Percentiles rank a stretch among this genome's conserved stretches.
phyloP scores from a whole-genome alignment of 64 coral and sea anemone species.

The Hydrozoanthus tunicans region DNA sequence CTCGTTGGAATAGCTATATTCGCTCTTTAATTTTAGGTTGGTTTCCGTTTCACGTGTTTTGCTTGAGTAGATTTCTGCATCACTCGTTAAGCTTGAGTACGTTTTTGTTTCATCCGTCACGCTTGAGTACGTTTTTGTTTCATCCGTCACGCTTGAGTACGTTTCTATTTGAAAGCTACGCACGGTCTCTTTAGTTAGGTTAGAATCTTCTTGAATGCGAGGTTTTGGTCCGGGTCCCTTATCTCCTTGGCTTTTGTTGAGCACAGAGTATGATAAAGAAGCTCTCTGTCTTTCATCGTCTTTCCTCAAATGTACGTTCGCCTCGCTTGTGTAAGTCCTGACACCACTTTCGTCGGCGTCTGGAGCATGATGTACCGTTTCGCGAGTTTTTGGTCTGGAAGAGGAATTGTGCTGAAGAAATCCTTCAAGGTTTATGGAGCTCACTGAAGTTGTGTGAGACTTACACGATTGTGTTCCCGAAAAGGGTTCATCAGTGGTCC shows the following conservation, averaged over 20 bases:
- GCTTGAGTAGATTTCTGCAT: neutral
- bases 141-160: neutral
- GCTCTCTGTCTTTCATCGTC: neutral
- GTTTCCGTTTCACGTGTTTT: neutral
- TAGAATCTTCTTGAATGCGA: neutral
- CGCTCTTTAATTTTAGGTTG: neutral
- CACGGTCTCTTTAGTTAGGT: neutral
- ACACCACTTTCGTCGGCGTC: neutral
- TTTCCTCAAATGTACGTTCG: slow-evolving; percentile 1
- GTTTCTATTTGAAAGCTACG: neutral
- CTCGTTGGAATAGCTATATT: neutral
- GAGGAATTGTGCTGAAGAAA: slow-evolving; percentile 14
- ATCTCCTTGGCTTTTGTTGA: neutral
- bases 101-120: neutral
- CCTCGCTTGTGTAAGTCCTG: neutral
- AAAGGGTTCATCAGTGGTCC: neutral
- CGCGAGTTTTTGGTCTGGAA: neutral
- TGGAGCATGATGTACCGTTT: neutral
- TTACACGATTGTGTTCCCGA: neutral
- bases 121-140: neutral
- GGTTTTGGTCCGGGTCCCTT: neutral
- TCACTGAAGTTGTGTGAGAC: slow-evolving; percentile 5
- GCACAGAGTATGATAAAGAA: neutral
- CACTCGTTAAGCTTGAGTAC: neutral
- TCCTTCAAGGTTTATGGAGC: slow-evolving; percentile 11